Conservation (phyloP, 92 coral and sea anemone species). For the Epizoanthus stellaris region DNA sequence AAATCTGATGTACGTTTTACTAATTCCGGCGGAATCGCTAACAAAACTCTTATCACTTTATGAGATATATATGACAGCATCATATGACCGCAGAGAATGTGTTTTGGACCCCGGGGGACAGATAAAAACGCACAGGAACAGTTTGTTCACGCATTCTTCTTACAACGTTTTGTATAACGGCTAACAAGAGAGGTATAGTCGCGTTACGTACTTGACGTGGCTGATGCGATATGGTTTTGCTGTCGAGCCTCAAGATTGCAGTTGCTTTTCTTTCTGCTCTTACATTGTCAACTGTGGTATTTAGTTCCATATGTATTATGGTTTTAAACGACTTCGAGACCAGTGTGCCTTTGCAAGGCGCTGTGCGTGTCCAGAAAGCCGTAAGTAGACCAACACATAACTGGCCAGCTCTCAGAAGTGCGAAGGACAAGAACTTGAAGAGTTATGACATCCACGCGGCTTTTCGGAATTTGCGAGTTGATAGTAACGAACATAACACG, state of each 20-base stretch:
- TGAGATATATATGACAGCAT: no score
- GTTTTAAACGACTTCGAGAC: slow-evolving; percentile 6
- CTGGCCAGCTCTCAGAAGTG: no score
- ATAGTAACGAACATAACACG: not conserved
- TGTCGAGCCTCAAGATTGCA: not conserved
- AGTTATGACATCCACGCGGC: not conserved
- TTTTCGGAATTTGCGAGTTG: not conserved
- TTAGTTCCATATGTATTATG: not conserved
- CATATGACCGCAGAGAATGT: no score
- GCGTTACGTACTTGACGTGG: no score
- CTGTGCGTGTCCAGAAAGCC: not conserved
- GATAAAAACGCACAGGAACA: no score
- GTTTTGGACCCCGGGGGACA: no score
- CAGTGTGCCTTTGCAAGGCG: not conserved
- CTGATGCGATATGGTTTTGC: not conserved
- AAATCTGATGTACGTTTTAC: no score
- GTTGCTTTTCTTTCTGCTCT: not conserved
- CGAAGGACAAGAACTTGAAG: not conserved
- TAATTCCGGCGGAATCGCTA: no score
- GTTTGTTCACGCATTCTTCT: no score
- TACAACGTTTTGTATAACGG: no score
- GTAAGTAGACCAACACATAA: not conserved
- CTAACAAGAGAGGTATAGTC: no score
- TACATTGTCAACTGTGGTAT: not conserved
- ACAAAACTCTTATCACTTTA: no score